Conservation (phyloP, 2,888 invertebrate genomes). For the Taphrorychus bicolor region DNA sequence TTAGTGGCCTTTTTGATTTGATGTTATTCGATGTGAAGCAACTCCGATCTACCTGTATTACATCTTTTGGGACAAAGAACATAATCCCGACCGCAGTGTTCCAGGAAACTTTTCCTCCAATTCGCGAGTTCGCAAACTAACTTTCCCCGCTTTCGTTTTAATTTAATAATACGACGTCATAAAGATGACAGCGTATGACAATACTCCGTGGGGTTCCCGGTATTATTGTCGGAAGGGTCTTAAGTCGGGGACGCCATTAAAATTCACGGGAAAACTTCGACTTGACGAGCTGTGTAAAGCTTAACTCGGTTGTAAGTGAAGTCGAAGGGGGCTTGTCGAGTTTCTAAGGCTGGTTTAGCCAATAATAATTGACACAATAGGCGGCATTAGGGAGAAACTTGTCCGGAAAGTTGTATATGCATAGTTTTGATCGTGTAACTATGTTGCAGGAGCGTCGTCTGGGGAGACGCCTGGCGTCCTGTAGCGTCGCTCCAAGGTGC, state of each 20-base stretch:
- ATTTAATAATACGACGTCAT: conserved; percentile 34
- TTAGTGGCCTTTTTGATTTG: background rate
- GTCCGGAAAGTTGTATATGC: background rate
- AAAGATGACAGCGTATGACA: conserved; percentile 35
- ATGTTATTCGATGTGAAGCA: background rate
- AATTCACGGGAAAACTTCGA: conserved; percentile 13
- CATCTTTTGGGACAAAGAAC: conserved; percentile 7
- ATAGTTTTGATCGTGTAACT: background rate
- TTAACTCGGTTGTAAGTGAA: background rate
- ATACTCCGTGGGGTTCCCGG: conserved; percentile 18
- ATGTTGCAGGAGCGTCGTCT: background rate
- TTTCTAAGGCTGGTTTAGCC: background rate
- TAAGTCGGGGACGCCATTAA: background rate
- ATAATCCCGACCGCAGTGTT: background rate
- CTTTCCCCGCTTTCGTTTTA: conserved; percentile 16
- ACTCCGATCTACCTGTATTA: conserved; percentile 2
- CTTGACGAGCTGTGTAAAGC: conserved; percentile 1
- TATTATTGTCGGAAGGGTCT: conserved; percentile 26
- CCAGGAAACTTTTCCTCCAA: conserved; percentile 6
- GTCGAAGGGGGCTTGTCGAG: background rate
- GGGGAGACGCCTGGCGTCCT: background rate
- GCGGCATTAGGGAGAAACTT: background rate
- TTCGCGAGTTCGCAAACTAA: conserved; percentile 8
- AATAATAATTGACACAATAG: background rate
- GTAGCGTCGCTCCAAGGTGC: background rate